These are phyloP conservation scores for Cancer borealis DNA, from an alignment of 2,888 invertebrate species.

Conservation along the genomic window DNA sequence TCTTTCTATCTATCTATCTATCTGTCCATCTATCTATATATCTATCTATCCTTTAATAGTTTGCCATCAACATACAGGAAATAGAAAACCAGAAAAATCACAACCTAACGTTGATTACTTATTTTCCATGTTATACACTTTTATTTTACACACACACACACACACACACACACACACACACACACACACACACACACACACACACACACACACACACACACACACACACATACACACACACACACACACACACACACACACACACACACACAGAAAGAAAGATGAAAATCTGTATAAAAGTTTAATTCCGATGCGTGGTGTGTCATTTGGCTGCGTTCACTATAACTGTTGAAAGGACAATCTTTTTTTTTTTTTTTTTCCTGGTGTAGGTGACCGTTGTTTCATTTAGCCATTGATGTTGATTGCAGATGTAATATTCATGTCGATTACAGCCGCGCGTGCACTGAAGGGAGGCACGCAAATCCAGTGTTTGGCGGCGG, in stretches of 20 bases:
- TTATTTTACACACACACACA: not conserved
- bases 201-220: not conserved
- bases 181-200: not conserved
- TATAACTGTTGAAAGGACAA: not conserved
- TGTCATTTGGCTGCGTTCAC: not conserved
- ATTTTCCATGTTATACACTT: too few relatives aligned
- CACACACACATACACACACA: too few relatives aligned
- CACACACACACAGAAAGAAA: not conserved
- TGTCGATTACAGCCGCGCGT: not conserved
- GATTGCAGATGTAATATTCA: not conserved
- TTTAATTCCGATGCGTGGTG: not conserved
- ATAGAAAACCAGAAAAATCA: too few relatives aligned
- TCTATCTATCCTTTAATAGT: not conserved
- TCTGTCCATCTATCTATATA: not conserved
- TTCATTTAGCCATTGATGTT: not conserved
- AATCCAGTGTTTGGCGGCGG: too few relatives aligned
- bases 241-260: too few relatives aligned
- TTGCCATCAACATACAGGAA: not conserved
- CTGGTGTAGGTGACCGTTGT: not conserved
- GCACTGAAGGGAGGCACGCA: not conserved
- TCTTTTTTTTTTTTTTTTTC: too few relatives aligned
- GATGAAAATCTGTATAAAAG: not conserved
- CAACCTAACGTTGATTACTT: too few relatives aligned
- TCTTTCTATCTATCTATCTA: constrained; percentile 20
- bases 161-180: too few relatives aligned